Base-by-base conservation (phyloP, 2,113 vertebrate genomes). In the Campylomormyrus numenius region DNA sequence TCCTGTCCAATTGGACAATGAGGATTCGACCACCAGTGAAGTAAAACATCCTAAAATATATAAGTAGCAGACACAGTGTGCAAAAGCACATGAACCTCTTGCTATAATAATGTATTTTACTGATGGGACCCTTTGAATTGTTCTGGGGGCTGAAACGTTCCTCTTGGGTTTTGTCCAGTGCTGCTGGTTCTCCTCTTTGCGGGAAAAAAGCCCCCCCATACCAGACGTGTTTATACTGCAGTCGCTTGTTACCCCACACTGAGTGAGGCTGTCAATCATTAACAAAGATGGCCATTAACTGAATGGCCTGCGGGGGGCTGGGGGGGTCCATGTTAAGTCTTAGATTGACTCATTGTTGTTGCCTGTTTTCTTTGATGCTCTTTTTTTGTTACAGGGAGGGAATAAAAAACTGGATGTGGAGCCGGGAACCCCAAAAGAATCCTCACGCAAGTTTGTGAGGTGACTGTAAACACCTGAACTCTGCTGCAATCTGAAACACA, bases 381-480 rank as follows among this genome's bases (percentile, higher is more conserved):
- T 7, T 6, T 92, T 48, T 91, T 62, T 91, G 88, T 93, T 90
- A 85, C 70, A 95, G 95, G 83, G 50, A 27, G 93, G 92, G 93
- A 94, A 93, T 4, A 89, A 50, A 62, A 86, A 21, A 49, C 91
- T 89, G 90, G 92, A 92, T 27, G 56, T 86, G 4, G 53, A 58
- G 27, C 17, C 90, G 3, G 90, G 92, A 31, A 90, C 88, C 89
- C 42, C 90, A 1, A 50, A 46, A 15, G 89, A 88, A 42, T 39
- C 91, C 3, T 56, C 92, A 80, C 92, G 90, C 89, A 95, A 94
- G 93, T 96, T 96, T 95, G 94, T 95, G 93, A 96, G 96, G 95
- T 96, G 90, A 91, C 89, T 21, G 48, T 53, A 45, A 52, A 56
- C 21, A 5, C 58, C 84, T 62, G 35, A 77, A 5, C 2, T 24